These are phyloP conservation scores for Exocentrus adspersus DNA, from an alignment of 2,888 invertebrate genomes.

Conservation along the genomic window DNA sequence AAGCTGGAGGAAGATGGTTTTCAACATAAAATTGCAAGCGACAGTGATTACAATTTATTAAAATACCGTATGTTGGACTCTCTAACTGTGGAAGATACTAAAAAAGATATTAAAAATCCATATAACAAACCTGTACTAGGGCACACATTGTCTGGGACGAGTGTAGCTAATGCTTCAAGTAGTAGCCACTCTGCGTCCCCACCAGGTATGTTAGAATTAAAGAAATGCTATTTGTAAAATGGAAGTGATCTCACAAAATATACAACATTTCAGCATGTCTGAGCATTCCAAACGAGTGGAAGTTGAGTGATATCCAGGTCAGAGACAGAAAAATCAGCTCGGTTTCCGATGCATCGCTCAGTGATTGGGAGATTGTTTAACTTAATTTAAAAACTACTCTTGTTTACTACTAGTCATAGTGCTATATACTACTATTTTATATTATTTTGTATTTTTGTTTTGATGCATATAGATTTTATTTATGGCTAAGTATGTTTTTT, in stretches of 20 bases:
- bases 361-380: conserved; percentile 61
- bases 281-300: conserved; percentile 70
- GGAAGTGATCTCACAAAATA: background rate
- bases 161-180: background rate
- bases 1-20: background rate
- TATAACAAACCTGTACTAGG: background rate
- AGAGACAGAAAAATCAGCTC: conserved; percentile 48
- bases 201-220: conserved; percentile 38
- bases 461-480: background rate
- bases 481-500: background rate
- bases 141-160: background rate
- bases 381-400: conserved; percentile 1
- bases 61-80: background rate
- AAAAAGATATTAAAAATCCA: background rate
- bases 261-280: conserved; percentile 62
- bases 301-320: conserved; percentile 65
- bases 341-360: conserved; percentile 55
- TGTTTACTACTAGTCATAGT: conserved; percentile 22
- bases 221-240: conserved; percentile 25
- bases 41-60: conserved; percentile 14
- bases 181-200: conserved; percentile 20
- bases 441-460: background rate
- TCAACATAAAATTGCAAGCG: conserved; percentile 10
- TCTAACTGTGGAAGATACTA: background rate
- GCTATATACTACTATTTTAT: conserved; percentile 1